Evolutionary conservation across 2,113 vertebrate species (phyloP).

Genomic region (Eptesicus fuscus): DNA sequence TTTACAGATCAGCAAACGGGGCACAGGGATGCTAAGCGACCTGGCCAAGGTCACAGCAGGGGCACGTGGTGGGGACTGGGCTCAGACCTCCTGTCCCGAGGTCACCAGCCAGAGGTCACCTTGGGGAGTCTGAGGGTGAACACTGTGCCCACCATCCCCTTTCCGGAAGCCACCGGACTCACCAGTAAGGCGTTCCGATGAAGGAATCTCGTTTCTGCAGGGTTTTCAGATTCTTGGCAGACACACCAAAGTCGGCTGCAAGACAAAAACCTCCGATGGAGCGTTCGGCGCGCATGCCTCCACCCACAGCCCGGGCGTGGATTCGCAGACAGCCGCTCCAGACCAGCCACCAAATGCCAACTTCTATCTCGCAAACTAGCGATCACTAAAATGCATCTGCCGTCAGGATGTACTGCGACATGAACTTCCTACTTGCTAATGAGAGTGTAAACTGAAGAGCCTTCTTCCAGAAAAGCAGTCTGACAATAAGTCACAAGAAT

Average conservation of each 20-base stretch:
- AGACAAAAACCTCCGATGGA: slow-evolving; percentile 55
- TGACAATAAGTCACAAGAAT: background rate
- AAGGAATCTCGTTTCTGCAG: slow-evolving; percentile 95
- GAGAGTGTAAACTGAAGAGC: background rate
- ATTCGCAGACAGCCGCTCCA: background rate
- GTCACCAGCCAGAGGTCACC: background rate
- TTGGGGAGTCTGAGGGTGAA: background rate
- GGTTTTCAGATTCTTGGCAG: slow-evolving; percentile 95
- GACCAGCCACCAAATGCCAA: background rate
- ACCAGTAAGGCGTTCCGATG: slow-evolving; percentile 98
- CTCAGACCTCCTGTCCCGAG: background rate
- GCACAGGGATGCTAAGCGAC: background rate
- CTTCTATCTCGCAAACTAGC: background rate
- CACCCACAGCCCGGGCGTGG: background rate
- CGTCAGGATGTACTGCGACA: background rate
- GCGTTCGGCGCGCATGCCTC: background rate
- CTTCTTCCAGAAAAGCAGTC: background rate
- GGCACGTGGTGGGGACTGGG: rapidly evolving
- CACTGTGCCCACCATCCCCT: background rate
- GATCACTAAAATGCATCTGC: background rate
- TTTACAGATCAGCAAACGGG: background rate
- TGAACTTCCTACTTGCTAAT: background rate
- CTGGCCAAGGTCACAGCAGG: rapidly evolving
- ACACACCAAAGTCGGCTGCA: slow-evolving; percentile 96
- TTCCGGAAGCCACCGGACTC: slow-evolving; percentile 70